These are phyloP conservation scores for Pelagia noctiluca DNA, from an alignment of 30 jellyfish, hydroid and myxozoan genomes.

Conservation along the genomic window DNA sequence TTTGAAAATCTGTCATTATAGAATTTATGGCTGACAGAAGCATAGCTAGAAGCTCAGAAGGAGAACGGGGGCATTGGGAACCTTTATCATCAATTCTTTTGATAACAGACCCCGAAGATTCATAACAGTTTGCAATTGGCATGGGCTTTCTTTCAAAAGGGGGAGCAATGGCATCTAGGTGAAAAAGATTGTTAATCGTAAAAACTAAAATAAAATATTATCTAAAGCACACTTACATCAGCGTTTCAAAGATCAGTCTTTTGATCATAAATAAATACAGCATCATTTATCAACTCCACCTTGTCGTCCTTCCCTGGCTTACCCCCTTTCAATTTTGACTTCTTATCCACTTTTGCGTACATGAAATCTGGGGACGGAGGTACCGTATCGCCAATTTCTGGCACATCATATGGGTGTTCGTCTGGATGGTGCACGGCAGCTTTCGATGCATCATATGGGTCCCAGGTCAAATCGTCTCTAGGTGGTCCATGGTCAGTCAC, in stretches of 20 bases:
- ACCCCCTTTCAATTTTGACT: not conserved
- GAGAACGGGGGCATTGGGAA: too few relatives aligned
- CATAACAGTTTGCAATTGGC: too few relatives aligned
- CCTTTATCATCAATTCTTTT: too few relatives aligned
- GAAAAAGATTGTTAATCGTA: too few relatives aligned
- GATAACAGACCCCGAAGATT: too few relatives aligned
- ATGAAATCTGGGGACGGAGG: not conserved
- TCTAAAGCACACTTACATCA: too few relatives aligned
- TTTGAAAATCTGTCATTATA: too few relatives aligned
- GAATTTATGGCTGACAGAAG: too few relatives aligned
- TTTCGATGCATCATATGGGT: conserved; percentile 51
- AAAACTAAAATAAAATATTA: too few relatives aligned
- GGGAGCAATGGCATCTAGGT: too few relatives aligned
- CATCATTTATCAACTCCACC: not conserved
- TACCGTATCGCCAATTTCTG: conserved; percentile 2
- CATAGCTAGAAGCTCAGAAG: too few relatives aligned
- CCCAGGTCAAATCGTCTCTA: conserved; percentile 49
- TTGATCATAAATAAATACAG: not conserved
- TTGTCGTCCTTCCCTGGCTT: conserved; percentile 2
- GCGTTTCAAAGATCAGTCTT: conserved; percentile 1
- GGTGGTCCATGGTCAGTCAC: not conserved
- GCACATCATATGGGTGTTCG: conserved; percentile 29
- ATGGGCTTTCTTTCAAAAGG: too few relatives aligned
- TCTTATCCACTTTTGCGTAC: conserved; percentile 15
- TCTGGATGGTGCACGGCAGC: conserved; percentile 44